phyloP scores from a whole-genome alignment of 2,113 vertebrate species.

The Eulemur rufifrons region DNA sequence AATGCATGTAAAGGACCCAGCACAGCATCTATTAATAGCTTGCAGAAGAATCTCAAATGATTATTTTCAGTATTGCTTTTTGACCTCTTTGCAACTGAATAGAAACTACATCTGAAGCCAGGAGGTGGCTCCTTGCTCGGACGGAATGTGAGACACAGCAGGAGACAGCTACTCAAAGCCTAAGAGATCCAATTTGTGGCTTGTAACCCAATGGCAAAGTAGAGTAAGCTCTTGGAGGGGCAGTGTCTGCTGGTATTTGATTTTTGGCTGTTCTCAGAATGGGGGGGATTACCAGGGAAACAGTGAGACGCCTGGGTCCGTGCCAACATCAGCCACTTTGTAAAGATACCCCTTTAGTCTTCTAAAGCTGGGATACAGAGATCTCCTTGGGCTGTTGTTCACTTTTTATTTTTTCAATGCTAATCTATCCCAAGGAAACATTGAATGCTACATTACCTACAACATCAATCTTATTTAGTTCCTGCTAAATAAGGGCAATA shows the following conservation, averaged over 20 bases:
- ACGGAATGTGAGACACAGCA: background rate
- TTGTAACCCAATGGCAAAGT: background rate
- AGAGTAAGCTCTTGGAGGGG: background rate
- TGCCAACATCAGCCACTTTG: fast-evolving
- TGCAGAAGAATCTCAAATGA: background rate
- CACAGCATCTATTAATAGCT: background rate
- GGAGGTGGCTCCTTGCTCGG: background rate
- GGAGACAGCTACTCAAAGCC: background rate
- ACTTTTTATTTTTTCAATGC: background rate
- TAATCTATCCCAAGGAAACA: background rate
- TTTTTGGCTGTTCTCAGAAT: background rate
- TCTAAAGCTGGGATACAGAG: background rate
- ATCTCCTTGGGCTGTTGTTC: background rate
- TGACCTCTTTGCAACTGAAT: background rate
- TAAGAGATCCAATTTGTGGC: background rate
- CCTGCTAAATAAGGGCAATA: too few relatives aligned
- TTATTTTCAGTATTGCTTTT: conserved; percentile 8
- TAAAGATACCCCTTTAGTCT: background rate
- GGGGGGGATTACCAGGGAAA: too few relatives aligned
- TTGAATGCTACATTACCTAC: background rate
- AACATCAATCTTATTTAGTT: background rate
- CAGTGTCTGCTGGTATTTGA: background rate
- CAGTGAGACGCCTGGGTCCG: background rate
- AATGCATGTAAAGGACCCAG: background rate
- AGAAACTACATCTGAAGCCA: background rate